Percentiles rank a stretch among this genome's conserved stretches.
Conservation (phyloP, 1,140 invertebrate species). For the Trichonephila clavata region DNA sequence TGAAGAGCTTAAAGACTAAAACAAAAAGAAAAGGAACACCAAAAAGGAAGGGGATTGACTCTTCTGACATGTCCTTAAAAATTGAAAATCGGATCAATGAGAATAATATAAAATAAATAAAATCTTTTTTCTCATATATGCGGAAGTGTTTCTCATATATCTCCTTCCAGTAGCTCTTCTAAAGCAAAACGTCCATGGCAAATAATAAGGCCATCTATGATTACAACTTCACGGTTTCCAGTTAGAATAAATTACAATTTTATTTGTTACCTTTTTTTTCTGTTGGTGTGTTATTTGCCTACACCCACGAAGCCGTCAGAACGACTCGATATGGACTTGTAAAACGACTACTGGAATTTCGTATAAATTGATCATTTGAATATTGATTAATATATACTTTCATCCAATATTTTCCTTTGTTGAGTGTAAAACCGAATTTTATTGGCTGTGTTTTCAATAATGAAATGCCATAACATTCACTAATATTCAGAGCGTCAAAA, state of each 20-base stretch:
- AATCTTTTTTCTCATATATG: neutral
- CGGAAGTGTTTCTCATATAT: conserved; percentile 2
- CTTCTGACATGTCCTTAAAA: neutral
- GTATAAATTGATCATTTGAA: neutral
- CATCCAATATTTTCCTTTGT: neutral
- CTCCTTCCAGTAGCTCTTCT: conserved; percentile 7
- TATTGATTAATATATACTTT: neutral
- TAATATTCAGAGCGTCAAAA: neutral
- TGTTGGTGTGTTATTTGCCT: neutral
- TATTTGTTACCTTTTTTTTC: neutral
- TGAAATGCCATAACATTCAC: neutral
- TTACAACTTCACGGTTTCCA: conserved; percentile 46
- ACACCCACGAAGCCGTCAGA: neutral
- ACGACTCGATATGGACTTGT: neutral
- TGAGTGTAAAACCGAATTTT: neutral
- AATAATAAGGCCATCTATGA: conserved; percentile 54
- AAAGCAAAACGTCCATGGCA: neutral
- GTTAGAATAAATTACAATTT: conserved; percentile 27
- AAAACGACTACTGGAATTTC: neutral
- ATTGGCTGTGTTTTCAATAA: neutral
- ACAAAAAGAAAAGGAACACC: too few species aligned
- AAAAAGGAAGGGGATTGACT: too few species aligned
- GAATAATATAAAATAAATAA: neutral
- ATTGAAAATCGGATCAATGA: neutral
- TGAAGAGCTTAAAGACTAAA: too few species aligned